phyloP scores from a whole-genome alignment of 2,888 invertebrate genomes.

The Drosophila paranaensis region DNA sequence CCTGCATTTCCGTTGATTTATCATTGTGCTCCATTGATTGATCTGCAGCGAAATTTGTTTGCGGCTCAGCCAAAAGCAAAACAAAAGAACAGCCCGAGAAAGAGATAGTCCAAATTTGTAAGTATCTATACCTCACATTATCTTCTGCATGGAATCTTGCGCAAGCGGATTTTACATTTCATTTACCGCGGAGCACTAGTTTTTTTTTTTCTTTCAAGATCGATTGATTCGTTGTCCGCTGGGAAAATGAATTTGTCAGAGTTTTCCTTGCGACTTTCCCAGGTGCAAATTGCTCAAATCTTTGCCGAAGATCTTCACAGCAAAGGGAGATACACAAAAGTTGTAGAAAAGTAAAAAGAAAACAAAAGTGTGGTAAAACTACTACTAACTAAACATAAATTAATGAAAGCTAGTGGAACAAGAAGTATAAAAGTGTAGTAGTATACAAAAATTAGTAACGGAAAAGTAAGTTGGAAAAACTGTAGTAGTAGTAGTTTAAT shows the following conservation, averaged over 20 bases:
- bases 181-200: slow-evolving; percentile 48
- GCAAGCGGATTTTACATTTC: slow-evolving; percentile 61
- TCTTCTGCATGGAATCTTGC: slow-evolving; percentile 33
- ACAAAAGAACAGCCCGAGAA: slow-evolving; percentile 12
- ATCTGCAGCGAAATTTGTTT: slow-evolving; percentile 68
- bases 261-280: slow-evolving; percentile 25
- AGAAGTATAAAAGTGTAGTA: no score
- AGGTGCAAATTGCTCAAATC: slow-evolving; percentile 48
- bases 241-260: slow-evolving; percentile 39
- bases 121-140: slow-evolving; percentile 17
- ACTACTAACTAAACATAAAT: neutral
- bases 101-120: slow-evolving; percentile 20
- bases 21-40: slow-evolving; percentile 58
- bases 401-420: neutral
- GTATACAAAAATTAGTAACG: no score
- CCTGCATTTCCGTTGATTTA: slow-evolving; percentile 62
- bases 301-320: slow-evolving; percentile 15
- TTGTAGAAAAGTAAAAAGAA: no score
- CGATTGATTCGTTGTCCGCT: slow-evolving; percentile 42
- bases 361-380: no score
- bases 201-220: slow-evolving; percentile 35
- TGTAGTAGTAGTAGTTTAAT: no score
- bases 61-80: slow-evolving; percentile 53
- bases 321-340: no score
- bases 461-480: no score